Conservation (phyloP, 2,797 vertebrate genomes). For the Karalla daura region DNA sequence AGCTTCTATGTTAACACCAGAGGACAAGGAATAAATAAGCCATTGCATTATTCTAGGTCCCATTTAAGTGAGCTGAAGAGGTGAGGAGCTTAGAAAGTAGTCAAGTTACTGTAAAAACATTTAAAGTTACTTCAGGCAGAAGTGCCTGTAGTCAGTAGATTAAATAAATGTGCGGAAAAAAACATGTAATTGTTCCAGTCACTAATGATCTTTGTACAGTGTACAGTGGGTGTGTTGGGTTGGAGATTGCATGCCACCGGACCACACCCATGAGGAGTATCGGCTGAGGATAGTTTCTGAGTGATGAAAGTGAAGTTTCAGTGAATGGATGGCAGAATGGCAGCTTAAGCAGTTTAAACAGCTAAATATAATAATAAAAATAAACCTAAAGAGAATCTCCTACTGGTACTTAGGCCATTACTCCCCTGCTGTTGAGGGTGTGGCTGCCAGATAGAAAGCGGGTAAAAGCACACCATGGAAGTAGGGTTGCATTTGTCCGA, state of each 20-base stretch:
- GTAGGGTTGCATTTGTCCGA: not conserved
- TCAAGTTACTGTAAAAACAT: too few species aligned
- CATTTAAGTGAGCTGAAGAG: too few species aligned
- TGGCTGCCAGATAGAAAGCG: slow-evolving; percentile 2
- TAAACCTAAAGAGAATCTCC: not conserved
- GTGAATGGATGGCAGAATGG: too few species aligned
- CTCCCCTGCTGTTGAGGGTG: not conserved
- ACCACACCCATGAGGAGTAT: slow-evolving; percentile 22
- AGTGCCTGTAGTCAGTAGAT: not conserved
- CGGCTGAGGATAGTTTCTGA: not conserved
- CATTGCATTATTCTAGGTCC: too few species aligned
- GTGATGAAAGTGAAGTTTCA: not conserved
- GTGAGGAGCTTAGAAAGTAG: too few species aligned
- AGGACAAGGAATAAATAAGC: too few species aligned
- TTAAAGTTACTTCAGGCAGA: too few species aligned
- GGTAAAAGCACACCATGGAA: not conserved
- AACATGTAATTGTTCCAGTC: not conserved
- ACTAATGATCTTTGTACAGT: not conserved
- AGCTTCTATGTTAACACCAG: too few species aligned
- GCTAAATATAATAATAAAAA: not conserved
- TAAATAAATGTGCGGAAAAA: not conserved
- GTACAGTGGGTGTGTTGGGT: not conserved
- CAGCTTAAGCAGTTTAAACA: not conserved
- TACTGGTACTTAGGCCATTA: not conserved
- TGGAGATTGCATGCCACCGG: not conserved